phyloP scores from a whole-genome alignment of 2,113 vertebrate species.

The Perccottus glenii region DNA sequence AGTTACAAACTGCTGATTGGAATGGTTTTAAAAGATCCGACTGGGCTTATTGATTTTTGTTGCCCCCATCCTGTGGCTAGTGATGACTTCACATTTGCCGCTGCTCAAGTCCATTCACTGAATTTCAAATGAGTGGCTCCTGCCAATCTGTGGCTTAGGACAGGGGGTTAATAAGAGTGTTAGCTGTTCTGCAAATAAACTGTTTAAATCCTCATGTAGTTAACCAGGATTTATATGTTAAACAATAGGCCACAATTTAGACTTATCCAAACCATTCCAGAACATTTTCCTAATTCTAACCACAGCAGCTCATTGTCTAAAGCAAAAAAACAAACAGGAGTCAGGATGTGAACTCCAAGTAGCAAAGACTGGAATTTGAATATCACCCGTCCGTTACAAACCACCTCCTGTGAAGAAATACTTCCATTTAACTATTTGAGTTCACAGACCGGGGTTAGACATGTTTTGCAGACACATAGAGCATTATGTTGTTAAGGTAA shows the following conservation, averaged over 20 bases:
- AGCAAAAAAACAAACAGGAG: conserved; percentile 1
- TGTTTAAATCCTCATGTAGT: too few species aligned
- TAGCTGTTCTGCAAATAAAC: not conserved
- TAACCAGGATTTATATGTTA: not conserved
- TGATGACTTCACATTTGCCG: conserved; percentile 17
- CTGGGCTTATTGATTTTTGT: conserved; percentile 22
- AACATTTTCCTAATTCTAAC: conserved; percentile 5
- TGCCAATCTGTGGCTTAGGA: not conserved
- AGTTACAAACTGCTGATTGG: conserved; percentile 22
- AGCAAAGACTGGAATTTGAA: not conserved
- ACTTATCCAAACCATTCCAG: not conserved
- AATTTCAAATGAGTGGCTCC: conserved; percentile 5
- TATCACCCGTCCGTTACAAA: conserved; percentile 4
- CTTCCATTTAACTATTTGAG: not conserved
- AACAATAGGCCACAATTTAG: not conserved
- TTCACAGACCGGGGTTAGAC: not conserved
- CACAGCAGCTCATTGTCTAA: not conserved
- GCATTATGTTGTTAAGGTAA: too few species aligned
- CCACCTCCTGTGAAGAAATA: conserved; percentile 5
- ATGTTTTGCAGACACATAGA: not conserved
- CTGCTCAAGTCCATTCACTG: not conserved
- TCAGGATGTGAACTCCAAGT: not conserved
- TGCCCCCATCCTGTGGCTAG: not conserved
- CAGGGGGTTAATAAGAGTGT: not conserved
- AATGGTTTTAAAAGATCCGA: conserved; percentile 6